Base-by-base conservation (phyloP, 2,888 invertebrate species). In the Catocala sponsa region DNA sequence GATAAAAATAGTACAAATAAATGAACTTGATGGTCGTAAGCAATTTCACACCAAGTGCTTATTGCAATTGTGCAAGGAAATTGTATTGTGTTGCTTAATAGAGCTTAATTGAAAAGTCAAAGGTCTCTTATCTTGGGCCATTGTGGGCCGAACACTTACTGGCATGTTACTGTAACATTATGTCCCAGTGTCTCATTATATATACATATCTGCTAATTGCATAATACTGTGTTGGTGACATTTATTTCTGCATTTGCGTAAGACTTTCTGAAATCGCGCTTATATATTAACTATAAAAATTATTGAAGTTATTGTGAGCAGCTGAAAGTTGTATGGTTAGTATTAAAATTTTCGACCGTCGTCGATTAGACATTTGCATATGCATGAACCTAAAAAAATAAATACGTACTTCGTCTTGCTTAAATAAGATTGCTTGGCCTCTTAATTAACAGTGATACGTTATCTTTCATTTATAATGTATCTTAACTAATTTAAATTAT, bases 61-160 rank as follows among this genome's bases (percentile, higher is more conserved):
- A 65, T 65, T 64, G 65, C 71, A 72, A 74, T 83, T 82, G 84
- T 76, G 81, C 79, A 83, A 82, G 78, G 74, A 80, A 75, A 80
- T 77, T 78, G 68, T 76, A 78, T 78, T 79, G 79, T 74, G 70
- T 81, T 76, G 81, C 82, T 80, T 86, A 83, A 86, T 83, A 80
- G 81, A 78, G 78, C 81, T 82, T 83, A 85, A 87, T 87, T 86
- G 85, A 82, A 80, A 84, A 80, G 86, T 82, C 87, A 86, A 83
- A 87, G 86, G 85, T 83, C 82, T 74, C 72, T 75, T 85, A 83
- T 81, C 78, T 77, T 72, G 63, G 61, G 47, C 65, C 78, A 78
- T 81, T 80, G 77, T 67, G 74, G 70, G 35, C 6, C 63, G 55
- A 68, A 78, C 73, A 66, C 81, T 83, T 76, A 82, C 74, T 72